Evolutionary conservation across 2,797 vertebrate species (phyloP), one percentile per base, ranked within the genome.

Genomic region (Acanthiza pusilla): DNA sequence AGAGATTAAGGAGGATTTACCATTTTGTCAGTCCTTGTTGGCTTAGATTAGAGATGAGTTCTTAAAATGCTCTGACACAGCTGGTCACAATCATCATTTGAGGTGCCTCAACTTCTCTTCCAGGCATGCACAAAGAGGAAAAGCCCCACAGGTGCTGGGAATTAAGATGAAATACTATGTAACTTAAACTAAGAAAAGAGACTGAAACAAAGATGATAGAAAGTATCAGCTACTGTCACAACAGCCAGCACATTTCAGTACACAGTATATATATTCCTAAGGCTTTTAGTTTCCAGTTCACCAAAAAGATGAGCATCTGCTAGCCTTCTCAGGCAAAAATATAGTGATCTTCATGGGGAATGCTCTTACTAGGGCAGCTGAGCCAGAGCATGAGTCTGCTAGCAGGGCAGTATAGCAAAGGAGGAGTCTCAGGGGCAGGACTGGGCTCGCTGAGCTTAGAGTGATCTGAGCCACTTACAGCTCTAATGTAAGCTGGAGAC

Each of bases 1-100:
- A 91, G 94, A 91, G 91, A 93, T 96, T 95, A 93, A 93, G 78
- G 76, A 89, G 84, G 60, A 89, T 95, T 94, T 95, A 89, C 73
- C 10, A 1, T 82, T 96, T 89, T 89, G 60, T 93, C 79, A 94
- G 53, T 91, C 78, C 67, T 72, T 88, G 60, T 87, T 93, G 91
- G 26, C n/a, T 94, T 91, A 43, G 63, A 43, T 75, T 88, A 89
- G 75, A 83, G 48, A 81, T 66, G 62, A 72, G 38, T 91, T 93
- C 53, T 92, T 32, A 81, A 93, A 95, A 57, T 9, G 1, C 8
- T 27, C 91, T 80, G 87, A 87, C 58, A 62, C 71, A 94, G 65
- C 74, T 79, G 75, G 76, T 91, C 72, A 85, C 38, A 40, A 84
- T 63, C 30, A 62, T 74, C 7, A 38, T 27, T 83, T 88, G 76